Evolutionary conservation across 2,797 vertebrate species (phyloP).

Genomic region (Sebastes oblongus): DNA sequence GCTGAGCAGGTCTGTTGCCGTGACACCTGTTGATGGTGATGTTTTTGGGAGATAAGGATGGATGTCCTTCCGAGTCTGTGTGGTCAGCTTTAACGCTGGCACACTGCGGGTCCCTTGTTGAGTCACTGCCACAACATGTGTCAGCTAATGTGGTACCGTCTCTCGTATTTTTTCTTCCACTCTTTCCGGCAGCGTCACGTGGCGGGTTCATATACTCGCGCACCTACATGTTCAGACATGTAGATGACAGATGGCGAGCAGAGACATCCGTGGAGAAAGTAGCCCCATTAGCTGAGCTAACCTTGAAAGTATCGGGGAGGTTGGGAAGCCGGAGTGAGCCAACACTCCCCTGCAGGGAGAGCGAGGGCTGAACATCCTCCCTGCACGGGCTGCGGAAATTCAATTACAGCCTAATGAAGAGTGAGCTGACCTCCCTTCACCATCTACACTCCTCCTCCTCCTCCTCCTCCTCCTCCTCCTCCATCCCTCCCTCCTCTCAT

Average conservation of each 20-base stretch:
- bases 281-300: slow-evolving; percentile 59
- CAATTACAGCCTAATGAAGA: slow-evolving; percentile 77
- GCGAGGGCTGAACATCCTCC: slow-evolving; percentile 53
- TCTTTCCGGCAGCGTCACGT: background rate
- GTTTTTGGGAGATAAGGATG: background rate
- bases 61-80: background rate
- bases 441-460: background rate
- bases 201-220: background rate
- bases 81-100: background rate
- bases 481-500: background rate
- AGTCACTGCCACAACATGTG: background rate
- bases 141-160: slow-evolving; percentile 1
- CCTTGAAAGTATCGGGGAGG: slow-evolving; percentile 62
- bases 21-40: background rate
- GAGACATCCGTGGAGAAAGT: slow-evolving; percentile 33
- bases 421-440: slow-evolving; percentile 62
- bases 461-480: background rate
- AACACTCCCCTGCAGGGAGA: slow-evolving; percentile 51
- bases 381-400: slow-evolving; percentile 61
- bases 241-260: slow-evolving; percentile 45
- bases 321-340: slow-evolving; percentile 41
- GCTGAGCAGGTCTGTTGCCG: background rate
- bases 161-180: background rate
- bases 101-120: background rate
- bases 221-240: slow-evolving; percentile 26